These are phyloP conservation scores for Heliothis subflexa DNA, from an alignment of 1,140 invertebrate species.

Conservation along the genomic window DNA sequence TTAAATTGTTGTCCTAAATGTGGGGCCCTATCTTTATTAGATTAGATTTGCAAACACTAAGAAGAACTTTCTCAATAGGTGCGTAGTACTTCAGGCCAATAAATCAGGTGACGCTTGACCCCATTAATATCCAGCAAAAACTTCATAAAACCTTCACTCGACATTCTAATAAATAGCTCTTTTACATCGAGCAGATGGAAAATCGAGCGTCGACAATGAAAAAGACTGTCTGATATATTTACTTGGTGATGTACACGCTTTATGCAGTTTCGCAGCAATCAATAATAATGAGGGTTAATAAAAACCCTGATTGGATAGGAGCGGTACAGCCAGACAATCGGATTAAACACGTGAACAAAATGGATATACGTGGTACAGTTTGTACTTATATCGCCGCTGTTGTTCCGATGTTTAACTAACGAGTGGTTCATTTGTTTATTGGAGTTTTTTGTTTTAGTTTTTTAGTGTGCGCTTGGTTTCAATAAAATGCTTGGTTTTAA, in stretches of 20 bases:
- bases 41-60: too few species aligned
- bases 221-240: slow-evolving; percentile 24
- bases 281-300: slow-evolving; percentile 74
- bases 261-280: slow-evolving; percentile 57
- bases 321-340: slow-evolving; percentile 60
- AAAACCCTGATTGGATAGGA: slow-evolving; percentile 68
- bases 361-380: slow-evolving; percentile 49
- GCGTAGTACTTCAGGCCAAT: too few species aligned
- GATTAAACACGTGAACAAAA: slow-evolving; percentile 64
- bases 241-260: slow-evolving; percentile 18
- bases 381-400: slow-evolving; percentile 22
- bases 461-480: not conserved
- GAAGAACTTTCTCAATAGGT: too few species aligned
- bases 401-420: slow-evolving; percentile 28
- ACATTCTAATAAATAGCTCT: slow-evolving; percentile 2
- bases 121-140: not conserved
- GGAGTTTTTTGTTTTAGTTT: not conserved
- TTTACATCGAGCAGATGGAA: not conserved
- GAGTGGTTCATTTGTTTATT: not conserved
- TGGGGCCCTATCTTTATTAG: too few species aligned
- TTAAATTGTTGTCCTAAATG: too few species aligned
- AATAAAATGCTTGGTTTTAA: not conserved
- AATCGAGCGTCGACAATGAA: slow-evolving; percentile 27
- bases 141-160: not conserved
- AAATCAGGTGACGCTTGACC: too few species aligned